These are phyloP conservation scores for Macroteleia sp. DNA, from an alignment of 2,888 invertebrate genomes.

Conservation along the genomic window DNA sequence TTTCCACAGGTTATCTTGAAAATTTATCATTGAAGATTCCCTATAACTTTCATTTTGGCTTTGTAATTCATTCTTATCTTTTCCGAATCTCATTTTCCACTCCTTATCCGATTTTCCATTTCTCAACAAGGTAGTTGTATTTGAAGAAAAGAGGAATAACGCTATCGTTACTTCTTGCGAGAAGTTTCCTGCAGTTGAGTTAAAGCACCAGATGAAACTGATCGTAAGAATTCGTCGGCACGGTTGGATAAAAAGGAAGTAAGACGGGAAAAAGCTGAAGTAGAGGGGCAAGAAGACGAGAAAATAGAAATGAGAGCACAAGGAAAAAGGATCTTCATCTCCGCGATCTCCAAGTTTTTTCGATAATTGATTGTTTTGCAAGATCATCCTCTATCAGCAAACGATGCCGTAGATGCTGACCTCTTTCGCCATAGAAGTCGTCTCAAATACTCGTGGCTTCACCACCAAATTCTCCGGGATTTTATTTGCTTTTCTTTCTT, in stretches of 20 bases:
- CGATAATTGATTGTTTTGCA: constrained; percentile 82
- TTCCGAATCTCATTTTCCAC: constrained; percentile 61
- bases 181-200: constrained; percentile 75
- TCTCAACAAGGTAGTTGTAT: constrained; percentile 60
- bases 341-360: constrained; percentile 75
- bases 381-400: constrained; percentile 63
- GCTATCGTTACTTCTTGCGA: constrained; percentile 68
- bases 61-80: constrained; percentile 64
- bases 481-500: constrained; percentile 57
- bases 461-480: constrained; percentile 49
- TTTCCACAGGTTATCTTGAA: constrained; percentile 25
- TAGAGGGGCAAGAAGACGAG: constrained; percentile 61
- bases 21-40: constrained; percentile 49
- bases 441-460: constrained; percentile 45
- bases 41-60: constrained; percentile 62
- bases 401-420: constrained; percentile 53
- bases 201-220: constrained; percentile 76
- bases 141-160: constrained; percentile 65
- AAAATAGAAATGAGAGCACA: constrained; percentile 63
- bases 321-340: constrained; percentile 58
- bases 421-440: constrained; percentile 56
- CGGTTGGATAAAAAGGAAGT: constrained; percentile 52
- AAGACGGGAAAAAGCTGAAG: constrained; percentile 52
- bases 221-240: constrained; percentile 74
- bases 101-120: constrained; percentile 64